Conservation (phyloP, 1,140 invertebrate species). For the Phortica variegata region DNA sequence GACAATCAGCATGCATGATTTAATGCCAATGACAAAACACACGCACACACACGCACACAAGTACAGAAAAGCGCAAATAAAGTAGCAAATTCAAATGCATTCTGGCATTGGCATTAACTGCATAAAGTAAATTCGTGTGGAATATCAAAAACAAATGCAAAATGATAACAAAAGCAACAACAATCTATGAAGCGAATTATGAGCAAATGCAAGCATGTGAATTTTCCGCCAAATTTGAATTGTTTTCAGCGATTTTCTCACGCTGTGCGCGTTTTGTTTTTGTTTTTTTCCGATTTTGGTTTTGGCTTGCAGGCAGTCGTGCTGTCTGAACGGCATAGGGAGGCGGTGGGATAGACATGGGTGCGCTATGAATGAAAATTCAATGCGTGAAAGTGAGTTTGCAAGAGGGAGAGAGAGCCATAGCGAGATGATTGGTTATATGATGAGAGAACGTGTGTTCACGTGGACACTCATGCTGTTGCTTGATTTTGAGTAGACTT, state of each 20-base stretch:
- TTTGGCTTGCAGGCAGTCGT: conserved; percentile 27
- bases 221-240: conserved; percentile 48
- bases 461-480: not conserved
- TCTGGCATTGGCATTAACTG: too few species aligned
- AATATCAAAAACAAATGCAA: conserved; percentile 24
- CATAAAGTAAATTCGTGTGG: too few species aligned
- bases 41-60: too few species aligned
- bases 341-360: conserved; percentile 16
- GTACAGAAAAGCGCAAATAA: too few species aligned
- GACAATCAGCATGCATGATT: conserved; percentile 53
- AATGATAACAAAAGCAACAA: conserved; percentile 24
- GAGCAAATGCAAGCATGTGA: conserved; percentile 19
- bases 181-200: conserved; percentile 7
- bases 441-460: too few species aligned
- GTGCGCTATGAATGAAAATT: conserved; percentile 41
- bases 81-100: too few species aligned
- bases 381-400: too few species aligned
- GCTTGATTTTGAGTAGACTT: not conserved
- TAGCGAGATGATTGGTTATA: too few species aligned
- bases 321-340: conserved; percentile 15
- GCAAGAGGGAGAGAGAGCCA: too few species aligned
- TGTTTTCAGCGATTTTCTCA: too few species aligned
- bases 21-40: conserved; percentile 21
- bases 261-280: too few species aligned
- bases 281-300: too few species aligned